Evolutionary conservation across 2,113 vertebrate genomes (phyloP).

Genomic region (Strix uralensis): DNA sequence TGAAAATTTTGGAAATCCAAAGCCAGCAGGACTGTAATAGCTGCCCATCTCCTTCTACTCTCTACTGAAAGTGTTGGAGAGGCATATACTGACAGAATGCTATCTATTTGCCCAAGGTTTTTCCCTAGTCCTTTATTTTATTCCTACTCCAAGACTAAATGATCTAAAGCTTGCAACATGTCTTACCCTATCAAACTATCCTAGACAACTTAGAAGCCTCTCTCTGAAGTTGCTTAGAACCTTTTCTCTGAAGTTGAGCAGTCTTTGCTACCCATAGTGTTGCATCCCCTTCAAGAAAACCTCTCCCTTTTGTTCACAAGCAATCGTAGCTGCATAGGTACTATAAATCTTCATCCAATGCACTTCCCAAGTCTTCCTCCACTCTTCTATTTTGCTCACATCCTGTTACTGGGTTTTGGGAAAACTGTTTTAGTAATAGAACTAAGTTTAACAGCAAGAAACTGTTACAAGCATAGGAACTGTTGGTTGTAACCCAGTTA

Average conservation of each 20-base stretch:
- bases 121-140: background rate
- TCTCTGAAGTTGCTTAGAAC: background rate
- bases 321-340: background rate
- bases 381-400: background rate
- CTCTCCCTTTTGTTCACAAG: background rate
- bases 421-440: background rate
- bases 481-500: background rate
- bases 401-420: background rate
- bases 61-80: background rate
- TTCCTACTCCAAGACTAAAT: background rate
- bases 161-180: background rate
- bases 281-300: background rate
- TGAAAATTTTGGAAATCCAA: background rate
- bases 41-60: background rate
- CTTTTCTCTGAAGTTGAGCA: background rate
- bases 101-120: background rate
- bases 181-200: background rate
- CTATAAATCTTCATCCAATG: background rate
- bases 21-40: background rate
- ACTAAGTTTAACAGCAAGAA: background rate
- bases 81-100: background rate
- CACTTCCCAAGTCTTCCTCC: background rate
- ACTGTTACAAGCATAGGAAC: background rate
- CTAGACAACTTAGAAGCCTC: accelerated
- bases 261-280: background rate